Base-by-base conservation (phyloP, 1,140 invertebrate species). In the Oppia nitens region DNA sequence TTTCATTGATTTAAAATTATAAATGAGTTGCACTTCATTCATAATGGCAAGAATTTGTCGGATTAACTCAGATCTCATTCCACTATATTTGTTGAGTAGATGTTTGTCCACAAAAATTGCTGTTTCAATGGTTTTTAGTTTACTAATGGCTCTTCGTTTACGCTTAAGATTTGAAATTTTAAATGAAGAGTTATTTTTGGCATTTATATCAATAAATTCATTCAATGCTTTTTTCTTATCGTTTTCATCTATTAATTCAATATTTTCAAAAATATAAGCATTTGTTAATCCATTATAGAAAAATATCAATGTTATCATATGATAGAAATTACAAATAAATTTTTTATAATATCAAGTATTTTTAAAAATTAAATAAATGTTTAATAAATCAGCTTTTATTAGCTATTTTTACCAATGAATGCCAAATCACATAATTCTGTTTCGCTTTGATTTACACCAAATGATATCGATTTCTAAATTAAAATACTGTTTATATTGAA, bases 41-140 rank as follows among this genome's bases (percentile, higher is more conserved):
- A 66, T 62, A 49, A 66, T 66, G 12, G 65, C 64, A n/a, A 70
- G 57, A 20, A 71, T 64, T 0, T 67, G 59, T 26, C 67, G 61
- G n/a, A 62, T 59, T 11, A 70, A 59, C 9, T 62, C 64, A 24
- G 63, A 56, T 17, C 49, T 49, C 17, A 53, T 51, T 1, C 57
- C 60, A 23, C 64, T 57, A 17, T 62, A 53, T 12, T 61, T 59
- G 20, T 62, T 59, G 14, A 66, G 58, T 17, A 67, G 53, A 25
- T 40, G 50, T 47, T 50, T 53, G 51, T 67, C 65, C 4, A 69
- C 65, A 54, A 69, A 71, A 23, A 71, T 66, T 0, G 67, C 69
- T 27, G 67, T 67, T 52, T 73, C 64, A 47, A 71, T 67, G 24
- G 52, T 62, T 14, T 45, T 59, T 9, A 14, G 49, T n/a, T 59